Conservation (phyloP, 2,113 vertebrate genomes). For the Paratilapia polleni region DNA sequence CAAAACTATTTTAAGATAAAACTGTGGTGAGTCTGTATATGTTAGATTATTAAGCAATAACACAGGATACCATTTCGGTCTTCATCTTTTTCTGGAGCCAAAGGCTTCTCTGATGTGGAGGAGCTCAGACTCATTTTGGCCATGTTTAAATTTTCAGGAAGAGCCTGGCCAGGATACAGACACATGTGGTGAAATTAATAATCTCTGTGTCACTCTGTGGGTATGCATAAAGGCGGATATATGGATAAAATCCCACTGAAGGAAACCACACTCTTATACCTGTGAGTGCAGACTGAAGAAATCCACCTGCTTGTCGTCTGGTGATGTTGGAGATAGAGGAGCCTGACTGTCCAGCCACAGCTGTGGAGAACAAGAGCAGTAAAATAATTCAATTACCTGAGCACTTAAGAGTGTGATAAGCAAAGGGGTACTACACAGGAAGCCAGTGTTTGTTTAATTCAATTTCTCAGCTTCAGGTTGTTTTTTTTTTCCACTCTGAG, state of each 20-base stretch:
- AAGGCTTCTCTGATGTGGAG: constrained; percentile 19
- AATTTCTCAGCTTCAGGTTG: neutral
- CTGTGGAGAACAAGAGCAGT: constrained; percentile 68
- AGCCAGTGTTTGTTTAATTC: neutral
- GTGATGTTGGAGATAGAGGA: constrained; percentile 78
- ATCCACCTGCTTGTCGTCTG: constrained; percentile 88
- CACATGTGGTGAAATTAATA: neutral
- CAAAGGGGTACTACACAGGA: neutral
- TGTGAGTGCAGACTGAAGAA: constrained; percentile 89
- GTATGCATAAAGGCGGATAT: neutral
- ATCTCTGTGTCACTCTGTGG: neutral
- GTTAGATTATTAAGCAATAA: neutral
- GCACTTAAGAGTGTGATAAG: neutral
- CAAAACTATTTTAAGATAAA: neutral
- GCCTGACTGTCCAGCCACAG: constrained; percentile 90
- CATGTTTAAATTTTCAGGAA: constrained; percentile 54
- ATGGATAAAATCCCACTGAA: neutral
- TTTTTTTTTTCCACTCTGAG: neutral
- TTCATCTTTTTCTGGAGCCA: constrained; percentile 21
- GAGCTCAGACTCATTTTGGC: constrained; percentile 61
- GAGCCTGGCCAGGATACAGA: constrained; percentile 32
- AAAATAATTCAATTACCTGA: neutral
- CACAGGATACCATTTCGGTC: constrained; percentile 58
- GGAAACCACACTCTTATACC: constrained; percentile 54
- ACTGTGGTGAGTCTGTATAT: neutral